These are phyloP conservation scores for Polydrusus cervinus DNA, from an alignment of 2,888 invertebrate species.

Conservation along the genomic window DNA sequence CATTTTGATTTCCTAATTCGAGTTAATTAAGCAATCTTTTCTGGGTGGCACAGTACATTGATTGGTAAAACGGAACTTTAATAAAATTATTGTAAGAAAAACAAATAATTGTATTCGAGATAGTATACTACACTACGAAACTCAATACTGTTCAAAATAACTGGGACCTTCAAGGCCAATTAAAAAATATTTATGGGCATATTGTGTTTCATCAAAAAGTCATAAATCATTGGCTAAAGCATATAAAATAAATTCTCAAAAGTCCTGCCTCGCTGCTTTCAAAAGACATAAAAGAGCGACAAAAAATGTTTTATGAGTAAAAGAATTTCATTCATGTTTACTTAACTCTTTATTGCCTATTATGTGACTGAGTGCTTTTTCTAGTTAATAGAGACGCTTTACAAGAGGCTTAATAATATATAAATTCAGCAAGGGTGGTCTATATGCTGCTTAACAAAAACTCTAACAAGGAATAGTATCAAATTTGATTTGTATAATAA, in stretches of 20 bases:
- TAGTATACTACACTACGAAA: conserved; percentile 32
- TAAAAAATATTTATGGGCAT: conserved; percentile 53
- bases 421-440: conserved; percentile 39
- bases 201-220: conserved; percentile 54
- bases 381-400: conserved; percentile 37
- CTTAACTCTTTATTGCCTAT: conserved; percentile 46
- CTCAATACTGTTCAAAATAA: conserved; percentile 38
- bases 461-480: background rate
- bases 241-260: conserved; percentile 40
- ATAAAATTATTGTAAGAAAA: conserved; percentile 32
- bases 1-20: background rate
- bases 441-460: background rate
- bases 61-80: conserved; percentile 15
- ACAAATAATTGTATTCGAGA: conserved; percentile 27
- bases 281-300: conserved; percentile 41
- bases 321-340: conserved; percentile 53
- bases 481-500: too few species aligned
- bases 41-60: conserved; percentile 27
- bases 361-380: conserved; percentile 35
- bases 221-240: conserved; percentile 46
- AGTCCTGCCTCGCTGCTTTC: conserved; percentile 37
- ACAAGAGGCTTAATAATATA: conserved; percentile 18
- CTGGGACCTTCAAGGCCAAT: conserved; percentile 47
- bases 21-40: conserved; percentile 2
- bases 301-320: conserved; percentile 48